phyloP scores from a whole-genome alignment of 2,113 vertebrate species.

The Xenus cinereus region DNA sequence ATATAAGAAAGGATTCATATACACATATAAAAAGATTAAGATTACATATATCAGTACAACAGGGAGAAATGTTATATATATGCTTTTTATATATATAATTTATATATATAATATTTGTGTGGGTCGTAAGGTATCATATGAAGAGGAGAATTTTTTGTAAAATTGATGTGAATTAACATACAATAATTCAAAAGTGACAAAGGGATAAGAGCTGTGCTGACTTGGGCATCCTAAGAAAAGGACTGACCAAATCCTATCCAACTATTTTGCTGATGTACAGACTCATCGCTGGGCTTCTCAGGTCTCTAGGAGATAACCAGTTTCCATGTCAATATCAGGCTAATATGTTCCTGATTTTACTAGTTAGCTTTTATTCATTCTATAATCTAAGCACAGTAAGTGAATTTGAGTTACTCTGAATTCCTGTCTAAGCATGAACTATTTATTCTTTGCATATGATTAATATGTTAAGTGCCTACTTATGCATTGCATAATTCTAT shows the following conservation, averaged over 20 bases:
- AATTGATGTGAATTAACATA: not conserved
- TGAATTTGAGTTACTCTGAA: not conserved
- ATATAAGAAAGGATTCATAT: not conserved
- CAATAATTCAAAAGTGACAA: not conserved
- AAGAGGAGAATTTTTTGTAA: not conserved
- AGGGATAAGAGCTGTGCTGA: not conserved
- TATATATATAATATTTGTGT: not conserved
- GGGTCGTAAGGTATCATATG: not conserved
- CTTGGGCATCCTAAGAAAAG: not conserved
- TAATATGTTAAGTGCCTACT: not conserved
- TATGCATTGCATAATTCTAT: not conserved
- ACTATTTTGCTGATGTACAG: not conserved
- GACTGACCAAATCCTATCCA: not conserved
- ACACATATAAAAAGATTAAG: not conserved
- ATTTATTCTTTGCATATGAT: not conserved
- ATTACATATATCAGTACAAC: not conserved
- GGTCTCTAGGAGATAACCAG: not conserved
- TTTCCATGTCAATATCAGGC: not conserved
- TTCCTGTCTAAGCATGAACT: not conserved
- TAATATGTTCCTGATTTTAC: not conserved
- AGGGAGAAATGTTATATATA: not conserved
- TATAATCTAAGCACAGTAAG: not conserved
- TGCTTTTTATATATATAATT: not conserved
- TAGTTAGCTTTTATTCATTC: not conserved
- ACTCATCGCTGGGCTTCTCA: not conserved